phyloP scores from a whole-genome alignment of 1,140 invertebrate species.

The Conus ventricosus region DNA sequence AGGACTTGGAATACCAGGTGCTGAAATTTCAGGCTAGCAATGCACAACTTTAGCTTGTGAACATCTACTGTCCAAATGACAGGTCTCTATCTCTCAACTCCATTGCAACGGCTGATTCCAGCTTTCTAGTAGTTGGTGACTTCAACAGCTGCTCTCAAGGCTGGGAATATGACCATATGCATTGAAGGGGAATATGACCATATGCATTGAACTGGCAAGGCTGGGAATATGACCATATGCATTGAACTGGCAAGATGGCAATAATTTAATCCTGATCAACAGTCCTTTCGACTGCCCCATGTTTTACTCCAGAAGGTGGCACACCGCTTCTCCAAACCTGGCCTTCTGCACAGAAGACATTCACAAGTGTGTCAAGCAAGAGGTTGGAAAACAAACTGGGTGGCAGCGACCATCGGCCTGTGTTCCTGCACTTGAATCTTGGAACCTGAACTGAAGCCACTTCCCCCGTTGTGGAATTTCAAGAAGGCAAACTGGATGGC shows the following conservation, averaged over 20 bases:
- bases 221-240: neutral
- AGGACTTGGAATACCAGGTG: neutral
- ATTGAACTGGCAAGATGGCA: neutral
- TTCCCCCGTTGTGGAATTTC: no score
- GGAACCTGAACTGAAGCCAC: no score
- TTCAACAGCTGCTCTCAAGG: neutral
- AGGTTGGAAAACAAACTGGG: no score
- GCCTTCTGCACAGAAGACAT: no score
- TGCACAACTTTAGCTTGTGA: neutral
- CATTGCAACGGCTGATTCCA: neutral
- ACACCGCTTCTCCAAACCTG: no score
- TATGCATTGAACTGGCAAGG: neutral
- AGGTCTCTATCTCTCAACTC: constrained; percentile 1
- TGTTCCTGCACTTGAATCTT: no score
- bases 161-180: neutral
- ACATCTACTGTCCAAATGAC: constrained; percentile 18
- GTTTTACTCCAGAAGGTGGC: no score
- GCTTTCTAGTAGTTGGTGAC: neutral
- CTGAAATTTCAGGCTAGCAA: neutral
- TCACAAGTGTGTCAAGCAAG: no score
- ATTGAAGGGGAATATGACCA: neutral
- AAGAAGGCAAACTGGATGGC: no score
- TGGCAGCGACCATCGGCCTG: no score
- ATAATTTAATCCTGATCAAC: neutral
- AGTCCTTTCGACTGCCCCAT: neutral